Base-by-base conservation (phyloP, 2,797 vertebrate genomes). In the Mareca strepera region DNA sequence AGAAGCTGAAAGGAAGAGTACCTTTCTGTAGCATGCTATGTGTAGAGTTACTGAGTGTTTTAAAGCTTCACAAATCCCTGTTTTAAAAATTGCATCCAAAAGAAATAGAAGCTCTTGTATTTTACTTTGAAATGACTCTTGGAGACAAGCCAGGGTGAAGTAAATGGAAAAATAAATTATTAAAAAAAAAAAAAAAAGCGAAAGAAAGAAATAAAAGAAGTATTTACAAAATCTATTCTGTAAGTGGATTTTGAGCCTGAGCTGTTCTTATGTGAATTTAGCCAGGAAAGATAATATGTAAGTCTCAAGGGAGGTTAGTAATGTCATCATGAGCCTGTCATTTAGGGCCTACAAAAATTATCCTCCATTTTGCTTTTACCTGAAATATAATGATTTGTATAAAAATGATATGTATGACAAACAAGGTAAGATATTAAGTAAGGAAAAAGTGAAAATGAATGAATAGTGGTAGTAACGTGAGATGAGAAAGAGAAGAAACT, bases 201-300 rank as follows among this genome's bases (percentile, higher is more conserved):
- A 28, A 37, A 9, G 1, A 4, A 28, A 33, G 11, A 13, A 43
- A 22, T 60, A 69, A 4, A 73, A 20, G 29, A 69, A 15, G 5
- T 56, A 77, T 59, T 78, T 88, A 78, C 17, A 92, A 86, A 94
- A 73, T 66, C 37, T 86, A 50, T 81, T 84, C 55, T 90, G 31
- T 60, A 86, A 90, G 66, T 69, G 66, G 58, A 90, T 37, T 94
- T 90, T 20, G 29, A 83, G 33, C 64, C 79, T 82, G 48, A 58
- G 39, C 29, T 69, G 22, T 39, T 86, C 26, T 66, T 90, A 23
- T 1, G 0, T n/a, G 59, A 88, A 69, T 84, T 86, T 88, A 52
- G 52, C 17, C 35, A 79, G 58, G 37, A 88, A 93, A 91, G 33
- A 86, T 86, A 92, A 88, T 8, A 26, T 25, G 10, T 62, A 55